These are phyloP conservation scores for Philypnodon macrostomus DNA, from an alignment of 2,797 vertebrate genomes.

Conservation along the genomic window DNA sequence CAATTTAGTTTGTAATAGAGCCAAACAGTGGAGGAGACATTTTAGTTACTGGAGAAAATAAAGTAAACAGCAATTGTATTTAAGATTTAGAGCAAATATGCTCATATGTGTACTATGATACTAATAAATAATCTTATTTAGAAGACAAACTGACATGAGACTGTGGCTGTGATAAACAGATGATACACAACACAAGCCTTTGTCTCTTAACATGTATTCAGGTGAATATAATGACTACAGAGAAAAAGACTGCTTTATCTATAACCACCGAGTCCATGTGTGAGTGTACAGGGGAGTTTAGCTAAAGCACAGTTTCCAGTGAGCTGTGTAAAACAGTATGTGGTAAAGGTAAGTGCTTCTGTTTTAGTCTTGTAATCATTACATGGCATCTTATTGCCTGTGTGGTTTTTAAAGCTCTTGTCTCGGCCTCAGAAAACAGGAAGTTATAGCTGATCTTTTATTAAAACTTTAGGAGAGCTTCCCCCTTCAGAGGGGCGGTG, in stretches of 20 bases:
- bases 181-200: neutral
- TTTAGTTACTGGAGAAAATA: slow-evolving; percentile 20
- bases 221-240: slow-evolving; percentile 8
- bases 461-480: slow-evolving; percentile 82
- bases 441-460: slow-evolving; percentile 83
- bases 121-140: slow-evolving; percentile 11
- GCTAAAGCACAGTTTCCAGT: slow-evolving; percentile 35
- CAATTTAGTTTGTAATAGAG: slow-evolving; percentile 61
- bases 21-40: slow-evolving; percentile 51
- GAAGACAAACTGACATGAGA: slow-evolving; percentile 9
- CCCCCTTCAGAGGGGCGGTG: slow-evolving; percentile 67
- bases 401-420: slow-evolving; percentile 73
- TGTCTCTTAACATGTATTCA: slow-evolving; percentile 10
- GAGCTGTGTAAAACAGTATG: slow-evolving; percentile 69
- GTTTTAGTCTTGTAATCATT: slow-evolving; percentile 81
- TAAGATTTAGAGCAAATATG: slow-evolving; percentile 25
- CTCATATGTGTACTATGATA: slow-evolving; percentile 22
- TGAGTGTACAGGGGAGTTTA: slow-evolving; percentile 24
- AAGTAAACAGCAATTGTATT: slow-evolving; percentile 25
- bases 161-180: neutral
- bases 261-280: slow-evolving; percentile 16
- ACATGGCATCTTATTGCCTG: slow-evolving; percentile 79
- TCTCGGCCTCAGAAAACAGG: slow-evolving; percentile 69
- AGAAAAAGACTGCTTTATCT: neutral
- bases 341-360: slow-evolving; percentile 74